phyloP scores from a whole-genome alignment of 1,140 invertebrate genomes.

The Drosophila micromelanica region DNA sequence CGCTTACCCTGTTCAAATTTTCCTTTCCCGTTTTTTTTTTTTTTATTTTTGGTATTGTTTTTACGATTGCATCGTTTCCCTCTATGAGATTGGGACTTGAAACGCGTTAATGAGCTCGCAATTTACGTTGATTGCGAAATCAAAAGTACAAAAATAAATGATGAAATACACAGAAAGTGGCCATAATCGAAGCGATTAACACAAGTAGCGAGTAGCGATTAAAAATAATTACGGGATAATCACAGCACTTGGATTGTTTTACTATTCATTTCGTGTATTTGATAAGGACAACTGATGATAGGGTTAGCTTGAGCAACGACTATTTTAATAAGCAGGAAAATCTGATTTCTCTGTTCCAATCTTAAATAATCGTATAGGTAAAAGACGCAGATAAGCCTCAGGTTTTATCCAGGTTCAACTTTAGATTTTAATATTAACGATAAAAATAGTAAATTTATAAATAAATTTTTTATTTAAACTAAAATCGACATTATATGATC shows the following conservation, averaged over 20 bases:
- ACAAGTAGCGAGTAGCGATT: background rate
- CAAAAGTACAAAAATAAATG: too few relatives aligned
- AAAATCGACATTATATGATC: too few relatives aligned
- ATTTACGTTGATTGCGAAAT: constrained; percentile 23
- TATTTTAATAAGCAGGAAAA: too few relatives aligned
- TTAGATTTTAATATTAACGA: too few relatives aligned
- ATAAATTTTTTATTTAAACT: too few relatives aligned
- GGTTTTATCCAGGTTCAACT: too few relatives aligned
- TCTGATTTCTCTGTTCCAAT: too few relatives aligned
- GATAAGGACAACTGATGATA: too few relatives aligned
- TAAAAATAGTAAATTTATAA: too few relatives aligned
- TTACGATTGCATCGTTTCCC: constrained; percentile 17
- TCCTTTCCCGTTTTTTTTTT: constrained; percentile 14
- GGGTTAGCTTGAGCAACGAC: too few relatives aligned
- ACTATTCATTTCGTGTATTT: background rate
- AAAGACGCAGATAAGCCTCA: too few relatives aligned
- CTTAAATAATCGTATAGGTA: too few relatives aligned
- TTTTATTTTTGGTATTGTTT: constrained; percentile 42
- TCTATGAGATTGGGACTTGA: constrained; percentile 27
- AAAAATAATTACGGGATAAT: background rate
- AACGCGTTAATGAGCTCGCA: constrained; percentile 46
- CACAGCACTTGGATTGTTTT: background rate
- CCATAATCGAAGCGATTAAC: background rate
- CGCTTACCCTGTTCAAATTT: background rate
- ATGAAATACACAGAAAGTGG: background rate